Base-by-base conservation (phyloP, 2,113 vertebrate species). In the Fukomys damarensis region DNA sequence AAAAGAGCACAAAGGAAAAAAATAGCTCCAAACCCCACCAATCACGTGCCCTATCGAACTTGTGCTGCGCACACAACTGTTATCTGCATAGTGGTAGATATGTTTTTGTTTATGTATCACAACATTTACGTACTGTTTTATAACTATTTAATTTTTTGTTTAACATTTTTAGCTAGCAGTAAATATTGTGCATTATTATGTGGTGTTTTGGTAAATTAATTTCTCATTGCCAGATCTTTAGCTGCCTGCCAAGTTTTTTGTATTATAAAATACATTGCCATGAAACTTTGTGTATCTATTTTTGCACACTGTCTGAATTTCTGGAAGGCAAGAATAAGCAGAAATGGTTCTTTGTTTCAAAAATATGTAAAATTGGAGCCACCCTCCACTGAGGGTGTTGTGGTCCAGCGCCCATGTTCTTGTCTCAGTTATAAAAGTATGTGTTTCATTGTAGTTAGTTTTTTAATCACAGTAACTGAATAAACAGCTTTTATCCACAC, bases 91-190 rank as follows among this genome's bases (percentile, higher is more conserved):
- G 32, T 10, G 82, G 63, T 46, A 54, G 11, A 61, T 38, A 52
- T 52, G 1, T 70, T 59, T 83, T 10, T 11, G 24, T 93, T 68
- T 86, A 79, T 58, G 43, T 2, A 59, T 49, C 38, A 91, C 14
- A 19, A n/a, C 85, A 84, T 59, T 4, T 56, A 86, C 11, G 56
- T 66, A 26, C 58, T 76, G 6, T 93, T 89, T 58, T 54, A 32
- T 43, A 86, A 38, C 5, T 16, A 89, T 88, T 68, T 94, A 14
- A 72, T 38, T 84, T 96, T 91, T 74, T 84, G 79, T 54, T 93
- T 35, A 80, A 49, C 56, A 68, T 84, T 95, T 95, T 96, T 68
- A 90, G 2, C 4, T 35, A 66, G 17, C 38, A 86, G 85, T 83
- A 79, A 84, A 89, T 81, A 63, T 2, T 22, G 43, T 56, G 52